Evolutionary conservation across 2,797 vertebrate genomes (phyloP).

Genomic region (Anas georgica): DNA sequence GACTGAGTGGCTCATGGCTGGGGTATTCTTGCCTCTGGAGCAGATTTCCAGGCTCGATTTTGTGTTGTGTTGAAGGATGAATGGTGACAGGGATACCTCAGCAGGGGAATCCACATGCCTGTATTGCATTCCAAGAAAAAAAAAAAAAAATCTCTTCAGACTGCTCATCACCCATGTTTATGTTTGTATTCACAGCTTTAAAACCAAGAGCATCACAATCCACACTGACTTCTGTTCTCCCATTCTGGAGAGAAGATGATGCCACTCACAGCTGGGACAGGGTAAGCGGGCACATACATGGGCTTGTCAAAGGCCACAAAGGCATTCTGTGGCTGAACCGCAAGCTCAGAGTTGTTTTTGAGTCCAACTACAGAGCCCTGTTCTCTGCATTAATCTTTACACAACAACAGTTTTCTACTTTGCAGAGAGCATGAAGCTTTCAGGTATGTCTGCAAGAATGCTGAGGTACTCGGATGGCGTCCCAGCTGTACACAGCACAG

Average conservation of each 20-base stretch:
- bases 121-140: neutral
- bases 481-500: neutral
- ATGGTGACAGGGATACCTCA: neutral
- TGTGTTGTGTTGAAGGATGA: neutral
- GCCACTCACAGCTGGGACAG: neutral
- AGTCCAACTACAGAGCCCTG: constrained; percentile 16
- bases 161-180: neutral
- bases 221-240: neutral
- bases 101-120: neutral
- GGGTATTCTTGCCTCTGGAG: neutral
- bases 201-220: neutral
- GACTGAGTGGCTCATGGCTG: neutral
- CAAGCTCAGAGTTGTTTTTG: neutral
- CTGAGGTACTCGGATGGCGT: neutral
- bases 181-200: neutral
- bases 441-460: neutral
- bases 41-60: neutral
- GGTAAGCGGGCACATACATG: neutral
- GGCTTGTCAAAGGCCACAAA: neutral
- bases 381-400: neutral
- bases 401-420: neutral
- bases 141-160: neutral
- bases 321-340: neutral
- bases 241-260: neutral
- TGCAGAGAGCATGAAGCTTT: neutral